These are phyloP conservation scores for Epinotia brunnichana DNA, from an alignment of 2,888 invertebrate genomes.

Conservation along the genomic window DNA sequence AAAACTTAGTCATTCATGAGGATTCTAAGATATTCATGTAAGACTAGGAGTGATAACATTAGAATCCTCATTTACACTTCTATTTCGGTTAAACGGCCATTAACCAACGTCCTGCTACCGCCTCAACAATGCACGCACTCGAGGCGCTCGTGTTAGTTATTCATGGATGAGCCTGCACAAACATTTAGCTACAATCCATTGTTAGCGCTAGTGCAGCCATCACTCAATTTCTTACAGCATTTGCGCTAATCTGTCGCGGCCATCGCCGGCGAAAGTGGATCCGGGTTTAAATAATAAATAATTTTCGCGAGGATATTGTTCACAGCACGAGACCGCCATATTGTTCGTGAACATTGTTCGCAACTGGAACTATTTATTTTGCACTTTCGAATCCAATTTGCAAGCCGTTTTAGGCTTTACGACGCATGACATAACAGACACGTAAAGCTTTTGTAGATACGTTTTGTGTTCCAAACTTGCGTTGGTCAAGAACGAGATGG, in stretches of 20 bases:
- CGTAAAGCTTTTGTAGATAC: conserved; percentile 10
- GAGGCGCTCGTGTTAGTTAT: not conserved
- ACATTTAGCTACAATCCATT: conserved; percentile 34
- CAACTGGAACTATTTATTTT: conserved; percentile 43
- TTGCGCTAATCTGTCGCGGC: conserved; percentile 56
- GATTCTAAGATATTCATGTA: no score
- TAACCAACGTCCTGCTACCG: not conserved
- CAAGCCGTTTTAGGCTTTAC: conserved; percentile 39
- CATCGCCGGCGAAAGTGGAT: conserved; percentile 75
- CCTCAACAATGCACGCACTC: not conserved
- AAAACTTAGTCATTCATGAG: no score
- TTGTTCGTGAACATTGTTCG: conserved; percentile 47
- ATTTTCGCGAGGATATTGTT: conserved; percentile 79
- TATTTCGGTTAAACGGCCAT: not conserved
- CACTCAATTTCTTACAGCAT: conserved; percentile 53
- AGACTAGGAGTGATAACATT: no score
- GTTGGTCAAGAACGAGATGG: conserved; percentile 25
- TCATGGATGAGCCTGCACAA: conserved; percentile 3
- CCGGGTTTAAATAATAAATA: conserved; percentile 76
- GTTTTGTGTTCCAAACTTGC: conserved; percentile 2
- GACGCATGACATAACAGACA: conserved; percentile 32
- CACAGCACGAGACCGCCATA: conserved; percentile 67
- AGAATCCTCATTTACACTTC: not conserved
- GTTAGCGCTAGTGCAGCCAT: conserved; percentile 44
- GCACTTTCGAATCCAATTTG: conserved; percentile 36